Evolutionary conservation across 1,140 invertebrate genomes (phyloP).

Genomic region (Drosophila nigrodunni): DNA sequence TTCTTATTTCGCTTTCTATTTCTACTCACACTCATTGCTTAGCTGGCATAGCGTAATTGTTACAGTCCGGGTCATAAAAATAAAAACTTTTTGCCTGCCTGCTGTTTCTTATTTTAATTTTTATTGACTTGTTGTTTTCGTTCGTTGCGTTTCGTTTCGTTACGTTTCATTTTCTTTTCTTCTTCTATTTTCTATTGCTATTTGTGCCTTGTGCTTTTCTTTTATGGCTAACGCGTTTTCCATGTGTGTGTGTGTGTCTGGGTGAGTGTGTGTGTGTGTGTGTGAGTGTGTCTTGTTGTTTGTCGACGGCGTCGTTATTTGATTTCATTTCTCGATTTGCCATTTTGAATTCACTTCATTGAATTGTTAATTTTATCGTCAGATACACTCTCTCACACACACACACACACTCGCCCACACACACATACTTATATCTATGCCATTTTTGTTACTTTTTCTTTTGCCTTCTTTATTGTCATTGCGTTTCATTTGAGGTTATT

Average conservation of each 20-base stretch:
- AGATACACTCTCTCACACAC: conserved; percentile 27
- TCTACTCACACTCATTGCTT: background rate
- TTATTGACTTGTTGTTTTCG: conserved; percentile 63
- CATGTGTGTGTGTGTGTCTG: conserved; percentile 20
- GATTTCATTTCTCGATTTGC: conserved; percentile 72
- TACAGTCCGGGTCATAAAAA: conserved; percentile 58
- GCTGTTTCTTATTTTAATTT: conserved; percentile 71
- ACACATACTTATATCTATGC: conserved; percentile 8
- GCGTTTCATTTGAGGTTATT: conserved; percentile 74
- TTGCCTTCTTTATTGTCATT: conserved; percentile 71
- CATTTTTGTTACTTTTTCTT: conserved; percentile 37
- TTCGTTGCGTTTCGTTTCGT: background rate
- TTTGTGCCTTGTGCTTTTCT: conserved; percentile 41
- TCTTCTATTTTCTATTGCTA: conserved; percentile 13
- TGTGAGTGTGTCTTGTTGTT: conserved; percentile 37
- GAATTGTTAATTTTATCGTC: conserved; percentile 79
- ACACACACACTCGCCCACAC: conserved; percentile 16
- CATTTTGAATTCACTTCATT: conserved; percentile 80
- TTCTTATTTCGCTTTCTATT: conserved; percentile 31
- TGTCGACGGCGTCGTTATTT: conserved; percentile 48
- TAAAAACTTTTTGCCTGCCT: conserved; percentile 62
- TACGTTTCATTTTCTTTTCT: conserved; percentile 22
- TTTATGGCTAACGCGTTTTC: conserved; percentile 50
- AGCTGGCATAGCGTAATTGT: conserved; percentile 50
- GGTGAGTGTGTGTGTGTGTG: conserved; percentile 26